phyloP scores from a whole-genome alignment of 2,113 vertebrate genomes.

The Thalassoma bifasciatum region DNA sequence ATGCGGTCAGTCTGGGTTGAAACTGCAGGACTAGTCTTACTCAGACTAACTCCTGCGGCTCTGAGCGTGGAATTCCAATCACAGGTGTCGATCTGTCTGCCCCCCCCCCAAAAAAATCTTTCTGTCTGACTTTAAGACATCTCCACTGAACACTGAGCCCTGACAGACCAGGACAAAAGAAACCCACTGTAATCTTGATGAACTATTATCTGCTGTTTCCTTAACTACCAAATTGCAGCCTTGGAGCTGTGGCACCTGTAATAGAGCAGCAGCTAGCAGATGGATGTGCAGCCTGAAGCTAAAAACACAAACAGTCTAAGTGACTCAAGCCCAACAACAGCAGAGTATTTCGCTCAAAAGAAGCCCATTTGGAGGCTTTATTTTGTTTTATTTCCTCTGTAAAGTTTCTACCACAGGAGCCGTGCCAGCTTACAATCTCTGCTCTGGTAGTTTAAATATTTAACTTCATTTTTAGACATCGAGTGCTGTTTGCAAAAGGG shows the following conservation, averaged over 20 bases:
- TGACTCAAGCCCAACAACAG: slow-evolving; percentile 17
- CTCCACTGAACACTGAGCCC: slow-evolving; percentile 15
- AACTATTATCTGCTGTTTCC: slow-evolving; percentile 39
- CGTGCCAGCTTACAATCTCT: slow-evolving; percentile 36
- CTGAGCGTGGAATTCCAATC: slow-evolving; percentile 46
- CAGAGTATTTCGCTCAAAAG: slow-evolving; percentile 16
- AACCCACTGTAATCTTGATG: slow-evolving; percentile 32
- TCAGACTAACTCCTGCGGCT: slow-evolving; percentile 50
- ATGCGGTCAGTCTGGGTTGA: slow-evolving; percentile 56
- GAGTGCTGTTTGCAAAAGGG: too few species aligned
- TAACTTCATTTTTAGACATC: slow-evolving; percentile 36
- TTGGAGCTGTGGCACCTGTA: slow-evolving; percentile 38
- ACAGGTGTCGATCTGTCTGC: slow-evolving; percentile 41
- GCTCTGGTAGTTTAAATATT: slow-evolving; percentile 48
- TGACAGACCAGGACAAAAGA: slow-evolving; percentile 29
- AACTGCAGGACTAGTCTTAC: slow-evolving; percentile 47
- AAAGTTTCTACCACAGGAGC: slow-evolving; percentile 34
- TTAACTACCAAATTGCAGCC: slow-evolving; percentile 50
- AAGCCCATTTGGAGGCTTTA: slow-evolving; percentile 30
- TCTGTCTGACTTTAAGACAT: neutral
- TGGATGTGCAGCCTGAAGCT: slow-evolving; percentile 40
- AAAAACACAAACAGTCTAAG: slow-evolving; percentile 22
- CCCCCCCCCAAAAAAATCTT: neutral
- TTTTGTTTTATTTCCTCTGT: slow-evolving; percentile 34
- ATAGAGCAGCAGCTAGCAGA: slow-evolving; percentile 36